phyloP scores from a whole-genome alignment of 1,140 invertebrate genomes.

The Colletes latitarsis region DNA sequence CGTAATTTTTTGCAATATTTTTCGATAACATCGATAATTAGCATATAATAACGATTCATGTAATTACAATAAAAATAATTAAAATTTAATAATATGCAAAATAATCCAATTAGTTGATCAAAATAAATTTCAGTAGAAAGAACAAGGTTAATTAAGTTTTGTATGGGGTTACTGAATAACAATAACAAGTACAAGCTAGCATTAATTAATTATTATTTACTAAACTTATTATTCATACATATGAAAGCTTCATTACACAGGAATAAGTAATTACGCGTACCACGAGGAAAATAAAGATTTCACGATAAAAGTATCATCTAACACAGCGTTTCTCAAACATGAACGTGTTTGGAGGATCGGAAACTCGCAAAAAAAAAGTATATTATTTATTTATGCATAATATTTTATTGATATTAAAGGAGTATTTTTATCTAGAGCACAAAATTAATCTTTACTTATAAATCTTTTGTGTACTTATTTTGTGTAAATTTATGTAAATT shows the following conservation, averaged over 20 bases:
- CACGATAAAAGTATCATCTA: neutral
- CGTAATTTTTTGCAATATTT: neutral
- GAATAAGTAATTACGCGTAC: neutral
- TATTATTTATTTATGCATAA: too few relatives aligned
- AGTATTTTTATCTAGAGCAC: too few relatives aligned
- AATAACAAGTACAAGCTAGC: too few relatives aligned
- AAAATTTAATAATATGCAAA: neutral
- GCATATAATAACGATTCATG: neutral
- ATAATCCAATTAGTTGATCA: neutral
- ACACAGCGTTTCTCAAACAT: too few relatives aligned
- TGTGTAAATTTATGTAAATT: too few relatives aligned
- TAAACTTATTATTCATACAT: neutral
- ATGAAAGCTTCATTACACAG: neutral
- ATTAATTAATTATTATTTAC: neutral
- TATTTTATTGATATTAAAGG: too few relatives aligned
- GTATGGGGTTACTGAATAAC: neutral
- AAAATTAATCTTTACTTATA: too few relatives aligned
- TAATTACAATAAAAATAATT: neutral
- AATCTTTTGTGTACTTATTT: too few relatives aligned
- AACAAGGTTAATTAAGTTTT: constrained; percentile 16
- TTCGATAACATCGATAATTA: neutral
- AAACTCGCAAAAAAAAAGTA: too few relatives aligned
- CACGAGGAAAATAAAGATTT: neutral
- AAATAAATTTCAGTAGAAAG: neutral
- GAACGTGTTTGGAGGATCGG: too few relatives aligned